Percentiles rank a stretch among this genome's conserved stretches.
phyloP scores from a whole-genome alignment of 2,888 invertebrate species.

The Fissipunctia ypsillon region DNA sequence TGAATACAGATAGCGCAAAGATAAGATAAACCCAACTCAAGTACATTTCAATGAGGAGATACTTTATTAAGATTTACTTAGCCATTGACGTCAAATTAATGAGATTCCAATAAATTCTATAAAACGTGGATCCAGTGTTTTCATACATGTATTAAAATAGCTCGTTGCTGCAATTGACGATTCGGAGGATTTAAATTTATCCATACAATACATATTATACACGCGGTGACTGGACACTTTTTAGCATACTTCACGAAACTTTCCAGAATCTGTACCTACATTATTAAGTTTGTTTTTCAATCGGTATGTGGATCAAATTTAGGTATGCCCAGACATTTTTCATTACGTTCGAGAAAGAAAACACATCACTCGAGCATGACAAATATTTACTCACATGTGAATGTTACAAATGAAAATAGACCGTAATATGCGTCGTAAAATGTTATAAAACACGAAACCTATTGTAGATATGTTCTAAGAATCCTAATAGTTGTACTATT shows the following conservation, averaged over 20 bases:
- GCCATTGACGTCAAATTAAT: conserved; percentile 44
- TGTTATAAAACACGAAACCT: conserved; percentile 46
- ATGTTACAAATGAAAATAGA: conserved; percentile 57
- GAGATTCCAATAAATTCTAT: conserved; percentile 40
- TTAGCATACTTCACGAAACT: conserved; percentile 15
- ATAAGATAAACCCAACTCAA: conserved; percentile 43
- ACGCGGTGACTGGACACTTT: conserved; percentile 9
- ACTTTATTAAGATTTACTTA: conserved; percentile 29
- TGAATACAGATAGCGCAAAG: conserved; percentile 38
- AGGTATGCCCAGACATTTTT: conserved; percentile 51
- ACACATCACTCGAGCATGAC: conserved; percentile 49
- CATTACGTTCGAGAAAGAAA: conserved; percentile 56
- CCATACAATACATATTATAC: conserved; percentile 51
- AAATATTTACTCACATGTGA: conserved; percentile 59
- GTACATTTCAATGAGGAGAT: conserved; percentile 41
- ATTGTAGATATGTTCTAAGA: conserved; percentile 58
- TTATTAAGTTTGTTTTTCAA: conserved; percentile 40
- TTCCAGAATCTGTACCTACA: conserved; percentile 25
- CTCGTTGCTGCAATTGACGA: conserved; percentile 20
- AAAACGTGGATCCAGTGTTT: conserved; percentile 28
- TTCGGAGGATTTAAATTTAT: conserved; percentile 47
- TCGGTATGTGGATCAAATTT: conserved; percentile 46
- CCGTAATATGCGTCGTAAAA: conserved; percentile 41
- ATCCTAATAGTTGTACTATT: conserved; percentile 53
- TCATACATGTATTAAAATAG: conserved; percentile 40